Conservation (phyloP, 64 coral and sea anemone genomes). For the Trachythela sp. region DNA sequence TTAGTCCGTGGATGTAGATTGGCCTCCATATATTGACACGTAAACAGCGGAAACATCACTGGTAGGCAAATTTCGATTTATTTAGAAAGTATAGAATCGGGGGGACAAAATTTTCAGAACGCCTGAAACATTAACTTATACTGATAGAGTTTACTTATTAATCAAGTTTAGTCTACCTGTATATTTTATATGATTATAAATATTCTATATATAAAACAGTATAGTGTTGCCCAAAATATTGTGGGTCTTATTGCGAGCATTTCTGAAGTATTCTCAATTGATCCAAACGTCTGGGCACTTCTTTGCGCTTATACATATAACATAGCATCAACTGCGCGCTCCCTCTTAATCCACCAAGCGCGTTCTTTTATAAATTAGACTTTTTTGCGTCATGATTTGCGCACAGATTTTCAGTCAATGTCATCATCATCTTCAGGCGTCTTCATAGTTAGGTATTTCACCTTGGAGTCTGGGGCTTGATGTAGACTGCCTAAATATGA, state of each 20-base stretch:
- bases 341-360: not conserved
- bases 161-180: too few species aligned
- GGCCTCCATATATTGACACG: slow-evolving; percentile 44
- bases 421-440: not conserved
- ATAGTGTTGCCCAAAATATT: not conserved
- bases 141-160: too few species aligned
- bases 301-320: not conserved
- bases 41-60: not conserved
- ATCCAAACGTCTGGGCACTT: not conserved
- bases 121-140: too few species aligned
- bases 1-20: slow-evolving; percentile 66
- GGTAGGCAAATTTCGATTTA: not conserved
- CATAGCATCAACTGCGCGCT: not conserved
- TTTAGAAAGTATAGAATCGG: too few species aligned
- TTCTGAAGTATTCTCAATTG: not conserved
- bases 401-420: not conserved
- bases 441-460: not conserved
- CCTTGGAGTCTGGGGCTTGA: not conserved
- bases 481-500: not conserved
- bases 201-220: not conserved
- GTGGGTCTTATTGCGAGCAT: not conserved
- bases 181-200: too few species aligned
- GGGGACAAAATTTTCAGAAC: too few species aligned
- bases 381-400: not conserved
- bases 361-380: not conserved